A percentile compares a stretch with the other conserved stretches of the same genome.
Evolutionary conservation across 2,113 vertebrate species (phyloP).

Genomic region (Peromyscus polionotus): DNA sequence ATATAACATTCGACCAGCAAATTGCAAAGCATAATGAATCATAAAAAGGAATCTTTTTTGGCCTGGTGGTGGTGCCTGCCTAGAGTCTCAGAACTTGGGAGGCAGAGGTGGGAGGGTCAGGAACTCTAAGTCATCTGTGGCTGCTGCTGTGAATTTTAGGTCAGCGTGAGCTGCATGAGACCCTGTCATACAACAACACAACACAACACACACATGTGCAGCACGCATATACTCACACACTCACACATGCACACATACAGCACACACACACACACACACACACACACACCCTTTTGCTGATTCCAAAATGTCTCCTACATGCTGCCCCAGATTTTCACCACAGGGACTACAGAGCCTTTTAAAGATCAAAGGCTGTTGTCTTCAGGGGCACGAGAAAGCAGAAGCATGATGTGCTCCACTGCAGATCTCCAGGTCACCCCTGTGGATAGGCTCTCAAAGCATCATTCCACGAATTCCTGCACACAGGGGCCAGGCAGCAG

Average conservation of each 20-base stretch:
- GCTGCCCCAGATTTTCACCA: background rate
- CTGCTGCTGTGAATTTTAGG: background rate
- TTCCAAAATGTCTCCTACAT: background rate
- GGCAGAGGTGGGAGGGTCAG: background rate
- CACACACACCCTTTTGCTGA: background rate
- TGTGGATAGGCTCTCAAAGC: background rate
- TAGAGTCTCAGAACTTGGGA: too few relatives aligned
- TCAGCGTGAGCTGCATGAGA: background rate
- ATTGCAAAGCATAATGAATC: background rate
- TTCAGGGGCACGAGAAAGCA: background rate
- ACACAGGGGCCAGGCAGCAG: background rate
- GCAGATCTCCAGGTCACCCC: background rate
- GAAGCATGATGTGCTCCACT: background rate
- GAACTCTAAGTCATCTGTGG: too few relatives aligned
- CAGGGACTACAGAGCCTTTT: background rate
- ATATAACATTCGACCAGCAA: background rate
- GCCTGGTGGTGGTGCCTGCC: too few relatives aligned
- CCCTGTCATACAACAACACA: too few relatives aligned
- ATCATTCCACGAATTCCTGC: background rate
- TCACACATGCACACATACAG: background rate
- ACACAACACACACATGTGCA: background rate
- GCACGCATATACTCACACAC: background rate
- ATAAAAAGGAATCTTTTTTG: background rate
- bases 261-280: background rate
- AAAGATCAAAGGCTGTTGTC: slow-evolving; percentile 6